Conservation (phyloP, 2,113 vertebrate species). For the Pseudopodoces humilis region DNA sequence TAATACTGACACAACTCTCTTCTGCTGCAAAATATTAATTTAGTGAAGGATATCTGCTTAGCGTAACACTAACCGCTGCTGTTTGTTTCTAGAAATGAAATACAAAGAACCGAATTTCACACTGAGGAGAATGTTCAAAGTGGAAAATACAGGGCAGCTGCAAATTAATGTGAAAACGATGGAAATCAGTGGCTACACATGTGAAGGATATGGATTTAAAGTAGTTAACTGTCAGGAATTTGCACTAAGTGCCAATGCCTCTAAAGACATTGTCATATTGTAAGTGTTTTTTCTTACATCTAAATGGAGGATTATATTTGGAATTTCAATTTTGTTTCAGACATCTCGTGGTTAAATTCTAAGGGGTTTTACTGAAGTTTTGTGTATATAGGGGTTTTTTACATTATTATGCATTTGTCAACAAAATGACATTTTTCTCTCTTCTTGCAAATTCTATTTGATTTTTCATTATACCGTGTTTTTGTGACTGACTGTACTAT, state of each 20-base stretch:
- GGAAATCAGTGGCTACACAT: conserved; percentile 91
- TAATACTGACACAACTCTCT: not conserved
- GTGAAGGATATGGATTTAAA: conserved; percentile 98
- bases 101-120: conserved; percentile 94
- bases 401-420: not conserved
- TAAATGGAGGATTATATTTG: not conserved
- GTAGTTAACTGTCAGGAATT: conserved; percentile 96
- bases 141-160: conserved; percentile 94
- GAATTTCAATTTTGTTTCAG: not conserved
- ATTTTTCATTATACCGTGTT: not conserved
- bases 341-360: not conserved
- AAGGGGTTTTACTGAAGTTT: not conserved
- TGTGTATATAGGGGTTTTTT: not conserved
- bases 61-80: not conserved
- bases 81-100: conserved; percentile 81
- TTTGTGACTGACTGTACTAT: not conserved
- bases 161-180: conserved; percentile 85
- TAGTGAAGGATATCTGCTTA: not conserved
- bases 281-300: conserved; percentile 73
- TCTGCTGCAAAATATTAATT: not conserved
- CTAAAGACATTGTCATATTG: conserved; percentile 95
- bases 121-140: conserved; percentile 89
- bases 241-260: conserved; percentile 91
- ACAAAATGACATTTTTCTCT: not conserved
- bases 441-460: not conserved